Conservation (phyloP, 2,797 vertebrate genomes). For the Alcedo quadribrachys region DNA sequence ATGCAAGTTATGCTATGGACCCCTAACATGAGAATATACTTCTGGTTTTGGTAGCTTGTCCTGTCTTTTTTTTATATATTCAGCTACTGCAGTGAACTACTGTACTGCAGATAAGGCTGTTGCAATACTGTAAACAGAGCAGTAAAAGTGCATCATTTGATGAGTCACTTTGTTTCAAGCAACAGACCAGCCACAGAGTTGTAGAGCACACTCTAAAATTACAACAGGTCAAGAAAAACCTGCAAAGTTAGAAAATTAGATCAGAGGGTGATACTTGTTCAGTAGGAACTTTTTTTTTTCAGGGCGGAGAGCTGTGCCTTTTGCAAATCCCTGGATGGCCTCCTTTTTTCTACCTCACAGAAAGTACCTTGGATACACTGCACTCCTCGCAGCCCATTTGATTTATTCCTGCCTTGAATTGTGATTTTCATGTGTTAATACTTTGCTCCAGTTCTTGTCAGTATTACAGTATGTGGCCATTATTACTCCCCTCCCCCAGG, state of each 20-base stretch:
- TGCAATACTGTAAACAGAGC: conserved; percentile 31
- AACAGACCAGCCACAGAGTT: conserved; percentile 12
- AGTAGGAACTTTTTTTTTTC: neutral
- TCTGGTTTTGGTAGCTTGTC: neutral
- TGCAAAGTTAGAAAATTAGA: conserved; percentile 2
- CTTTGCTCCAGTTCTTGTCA: conserved; percentile 50
- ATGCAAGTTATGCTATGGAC: neutral
- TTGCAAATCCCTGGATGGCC: conserved; percentile 7
- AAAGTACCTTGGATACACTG: neutral
- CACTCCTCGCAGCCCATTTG: conserved; percentile 24
- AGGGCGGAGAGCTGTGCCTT: neutral
- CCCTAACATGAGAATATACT: conserved; percentile 3
- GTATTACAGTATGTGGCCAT: conserved; percentile 43
- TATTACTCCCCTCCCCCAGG: conserved; percentile 29
- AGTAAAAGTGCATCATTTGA: conserved; percentile 53
- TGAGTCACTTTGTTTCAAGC: conserved; percentile 60
- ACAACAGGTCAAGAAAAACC: neutral
- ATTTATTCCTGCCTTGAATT: conserved; percentile 53
- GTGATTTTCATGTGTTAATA: conserved; percentile 56
- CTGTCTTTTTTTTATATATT: neutral
- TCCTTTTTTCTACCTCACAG: conserved; percentile 30
- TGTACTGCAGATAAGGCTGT: conserved; percentile 43
- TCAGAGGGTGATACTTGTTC: neutral
- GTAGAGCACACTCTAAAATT: conserved; percentile 9
- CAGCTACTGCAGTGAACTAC: conserved; percentile 19